Evolutionary conservation across 1,140 invertebrate species (phyloP), one percentile per base, ranked within the genome.

Genomic region (Drosophila jambulina): DNA sequence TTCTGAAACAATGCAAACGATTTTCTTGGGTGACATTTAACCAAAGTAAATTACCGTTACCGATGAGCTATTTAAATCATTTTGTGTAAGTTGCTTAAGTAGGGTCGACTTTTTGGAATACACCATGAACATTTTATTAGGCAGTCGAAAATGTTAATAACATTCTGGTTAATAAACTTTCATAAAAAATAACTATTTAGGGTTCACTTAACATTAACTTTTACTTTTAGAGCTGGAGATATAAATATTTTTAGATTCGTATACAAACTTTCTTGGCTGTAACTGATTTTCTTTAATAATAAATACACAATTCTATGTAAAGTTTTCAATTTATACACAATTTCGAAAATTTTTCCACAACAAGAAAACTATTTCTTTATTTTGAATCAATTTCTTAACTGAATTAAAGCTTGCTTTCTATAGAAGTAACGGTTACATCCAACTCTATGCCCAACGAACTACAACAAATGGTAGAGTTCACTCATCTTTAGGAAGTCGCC

Each of bases 1-100:
- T 78, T 94, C 94, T 92, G 90, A 10, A 85, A 88, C 8, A 32
- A 40, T 38, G 12, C 19, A 34, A 29, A 12, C 32, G 46, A 51
- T 48, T 42, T 75, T n/a, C 34, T n/a, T 70, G 15, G 19, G n/a
- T 46, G 49, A 68, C 49, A 71, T 67, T 46, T 54, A 25, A 45
- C 3, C 2, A 27, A 45, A 38, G 10, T 12, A 38, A 12, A 4
- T 36, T 1, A 23, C 13, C 21, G 15, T 54, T 54, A 38, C 21
- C 32, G 7, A 23, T 17, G 19, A 23, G 51, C 51, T 9, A 34
- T 6, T 34, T 12, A 34, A 34, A 12, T 13, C 9, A 32, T 32
- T 12, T 32, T 32, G 12, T 4, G 32, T 32, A 32, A 27, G 32
- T 10, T 32, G 32, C 27, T n/a, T n/a, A n/a, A n/a, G n/a, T n/a